A percentile compares a stretch with the other conserved stretches of the same genome.
phyloP scores from a whole-genome alignment of 2,888 invertebrate species.

The Orthonychiurus folsomi region DNA sequence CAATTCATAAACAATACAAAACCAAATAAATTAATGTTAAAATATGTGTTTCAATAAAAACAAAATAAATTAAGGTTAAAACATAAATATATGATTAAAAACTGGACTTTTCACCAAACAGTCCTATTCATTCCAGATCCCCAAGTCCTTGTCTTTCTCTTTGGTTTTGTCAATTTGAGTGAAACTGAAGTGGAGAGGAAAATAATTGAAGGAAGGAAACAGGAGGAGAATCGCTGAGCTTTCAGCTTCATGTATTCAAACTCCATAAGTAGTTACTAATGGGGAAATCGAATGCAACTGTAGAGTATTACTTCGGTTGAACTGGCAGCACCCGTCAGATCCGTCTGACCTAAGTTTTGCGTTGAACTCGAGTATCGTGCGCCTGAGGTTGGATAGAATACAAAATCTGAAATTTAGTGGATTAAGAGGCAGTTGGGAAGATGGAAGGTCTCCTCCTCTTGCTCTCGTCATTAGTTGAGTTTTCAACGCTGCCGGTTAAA shows the following conservation, averaged over 20 bases:
- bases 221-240: not conserved
- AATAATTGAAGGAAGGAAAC: not conserved
- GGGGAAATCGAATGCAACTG: not conserved
- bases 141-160: no score
- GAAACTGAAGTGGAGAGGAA: not conserved
- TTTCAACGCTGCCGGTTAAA: not conserved
- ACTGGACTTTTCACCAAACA: no score
- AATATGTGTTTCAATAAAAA: no score
- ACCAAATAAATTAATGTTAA: no score
- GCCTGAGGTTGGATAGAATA: no score
- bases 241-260: conserved; percentile 2
- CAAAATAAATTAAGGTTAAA: no score
- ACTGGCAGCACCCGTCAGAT: no score
- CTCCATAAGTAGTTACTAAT: conserved; percentile 1
- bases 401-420: not conserved
- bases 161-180: not conserved
- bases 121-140: no score
- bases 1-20: no score
- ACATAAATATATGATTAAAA: no score
- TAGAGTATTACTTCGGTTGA: no score
- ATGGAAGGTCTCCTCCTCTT: not conserved
- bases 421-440: not conserved
- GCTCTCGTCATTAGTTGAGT: not conserved
- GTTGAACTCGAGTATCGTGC: no score
- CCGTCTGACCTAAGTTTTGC: not conserved